Conservation (phyloP, 2,888 invertebrate genomes). For the Amaurobius ferox region DNA sequence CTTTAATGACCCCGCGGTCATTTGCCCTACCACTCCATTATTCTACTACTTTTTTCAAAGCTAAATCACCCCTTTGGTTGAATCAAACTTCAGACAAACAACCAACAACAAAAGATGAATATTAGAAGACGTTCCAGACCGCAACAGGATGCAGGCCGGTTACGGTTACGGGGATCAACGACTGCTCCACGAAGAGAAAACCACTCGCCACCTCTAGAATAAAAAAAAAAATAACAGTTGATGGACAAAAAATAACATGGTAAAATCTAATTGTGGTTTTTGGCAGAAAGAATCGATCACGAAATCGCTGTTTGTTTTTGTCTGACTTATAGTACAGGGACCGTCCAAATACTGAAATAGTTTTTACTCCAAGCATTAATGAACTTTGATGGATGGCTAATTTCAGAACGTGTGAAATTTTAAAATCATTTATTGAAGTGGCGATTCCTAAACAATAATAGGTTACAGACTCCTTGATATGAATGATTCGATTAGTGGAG, state of each 20-base stretch:
- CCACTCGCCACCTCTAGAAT: neutral
- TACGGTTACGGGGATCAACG: conserved; percentile 33
- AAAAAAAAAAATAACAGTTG: neutral
- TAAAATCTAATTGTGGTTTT: conserved; percentile 3
- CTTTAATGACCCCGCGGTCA: neutral
- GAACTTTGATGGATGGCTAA: too few species aligned
- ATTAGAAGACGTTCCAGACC: neutral
- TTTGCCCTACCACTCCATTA: neutral
- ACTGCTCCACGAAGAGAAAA: conserved; percentile 3
- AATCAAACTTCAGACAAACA: neutral
- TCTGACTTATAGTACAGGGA: too few species aligned
- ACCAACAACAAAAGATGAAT: neutral
- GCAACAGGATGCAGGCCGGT: conserved; percentile 50
- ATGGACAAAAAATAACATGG: neutral
- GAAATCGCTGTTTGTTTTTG: neutral
- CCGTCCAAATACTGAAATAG: too few species aligned
- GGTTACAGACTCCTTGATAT: too few species aligned
- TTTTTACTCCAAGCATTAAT: too few species aligned
- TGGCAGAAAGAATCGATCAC: conserved; percentile 1
- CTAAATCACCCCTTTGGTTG: neutral
- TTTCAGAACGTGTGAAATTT: too few species aligned
- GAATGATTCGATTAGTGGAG: too few species aligned
- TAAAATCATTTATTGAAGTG: too few species aligned
- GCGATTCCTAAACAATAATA: too few species aligned
- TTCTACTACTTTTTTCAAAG: neutral